Conservation (phyloP, 2,113 vertebrate genomes). For the Etia nguti region DNA sequence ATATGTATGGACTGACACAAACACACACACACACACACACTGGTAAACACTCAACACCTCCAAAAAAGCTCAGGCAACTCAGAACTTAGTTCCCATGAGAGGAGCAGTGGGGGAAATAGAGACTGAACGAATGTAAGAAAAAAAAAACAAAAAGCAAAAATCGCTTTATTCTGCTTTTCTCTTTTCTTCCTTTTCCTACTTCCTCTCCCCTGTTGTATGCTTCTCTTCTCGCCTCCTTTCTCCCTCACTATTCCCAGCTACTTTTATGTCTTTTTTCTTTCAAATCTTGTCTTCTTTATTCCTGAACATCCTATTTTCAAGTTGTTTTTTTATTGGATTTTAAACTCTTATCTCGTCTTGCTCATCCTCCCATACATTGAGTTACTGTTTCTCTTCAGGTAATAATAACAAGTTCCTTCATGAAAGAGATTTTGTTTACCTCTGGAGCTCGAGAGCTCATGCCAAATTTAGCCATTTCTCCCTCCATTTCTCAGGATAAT, state of each 20-base stretch:
- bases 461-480: constrained; percentile 14
- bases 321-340: not conserved
- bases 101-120: not conserved
- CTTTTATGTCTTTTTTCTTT: not conserved
- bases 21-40: not conserved
- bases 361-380: not conserved
- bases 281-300: not conserved
- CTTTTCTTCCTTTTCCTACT: not conserved
- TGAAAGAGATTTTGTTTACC: constrained; percentile 1
- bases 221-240: not conserved
- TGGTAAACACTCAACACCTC: constrained; percentile 26
- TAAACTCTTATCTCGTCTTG: not conserved
- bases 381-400: not conserved
- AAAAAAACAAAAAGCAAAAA: not conserved
- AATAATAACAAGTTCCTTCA: not conserved
- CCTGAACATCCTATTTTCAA: constrained; percentile 18
- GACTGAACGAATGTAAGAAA: constrained; percentile 42
- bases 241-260: not conserved
- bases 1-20: not conserved
- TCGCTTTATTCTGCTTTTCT: not conserved
- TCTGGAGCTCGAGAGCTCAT: not conserved
- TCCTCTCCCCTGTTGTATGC: not conserved
- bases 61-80: constrained; percentile 43
- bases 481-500: constrained; percentile 12
- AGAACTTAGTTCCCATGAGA: constrained; percentile 45